Evolutionary conservation across 2,797 vertebrate genomes (phyloP).

Genomic region (Tokudaia muenninki): DNA sequence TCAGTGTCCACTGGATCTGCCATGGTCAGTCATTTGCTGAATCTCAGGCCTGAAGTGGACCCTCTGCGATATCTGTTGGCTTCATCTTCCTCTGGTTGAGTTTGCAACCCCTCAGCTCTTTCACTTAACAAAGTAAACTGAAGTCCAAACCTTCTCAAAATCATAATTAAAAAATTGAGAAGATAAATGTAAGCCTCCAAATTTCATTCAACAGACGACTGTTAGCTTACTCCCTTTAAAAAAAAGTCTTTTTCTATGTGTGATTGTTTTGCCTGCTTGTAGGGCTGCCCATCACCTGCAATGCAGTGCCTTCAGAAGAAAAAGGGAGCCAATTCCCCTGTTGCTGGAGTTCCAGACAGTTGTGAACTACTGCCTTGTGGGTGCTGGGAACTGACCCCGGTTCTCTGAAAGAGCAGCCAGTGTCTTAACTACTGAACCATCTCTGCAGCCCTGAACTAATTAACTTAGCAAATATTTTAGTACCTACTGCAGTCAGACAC

Average conservation of each 20-base stretch:
- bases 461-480: slow-evolving; percentile 8
- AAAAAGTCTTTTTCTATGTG: not conserved
- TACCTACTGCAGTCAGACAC: not conserved
- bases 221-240: not conserved
- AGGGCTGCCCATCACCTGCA: not conserved
- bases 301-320: not conserved
- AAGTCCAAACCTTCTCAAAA: slow-evolving; percentile 51
- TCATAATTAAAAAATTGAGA: not conserved
- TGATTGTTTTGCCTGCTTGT: not conserved
- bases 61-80: no score
- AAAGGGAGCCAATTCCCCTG: not conserved
- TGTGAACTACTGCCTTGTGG: not conserved
- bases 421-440: not conserved
- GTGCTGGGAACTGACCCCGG: not conserved
- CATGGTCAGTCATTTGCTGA: not conserved
- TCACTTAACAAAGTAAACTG: not conserved
- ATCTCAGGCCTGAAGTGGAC: not conserved
- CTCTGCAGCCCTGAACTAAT: not conserved
- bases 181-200: not conserved
- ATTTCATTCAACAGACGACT: not conserved
- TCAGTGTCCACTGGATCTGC: not conserved
- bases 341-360: not conserved
- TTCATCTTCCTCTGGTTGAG: not conserved
- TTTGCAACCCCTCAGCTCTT: not conserved
- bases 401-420: not conserved